Percentiles rank a stretch among this genome's conserved stretches.
These are phyloP conservation scores for Papilio elwesi DNA, from an alignment of 2,888 invertebrate species.

Conservation along the genomic window DNA sequence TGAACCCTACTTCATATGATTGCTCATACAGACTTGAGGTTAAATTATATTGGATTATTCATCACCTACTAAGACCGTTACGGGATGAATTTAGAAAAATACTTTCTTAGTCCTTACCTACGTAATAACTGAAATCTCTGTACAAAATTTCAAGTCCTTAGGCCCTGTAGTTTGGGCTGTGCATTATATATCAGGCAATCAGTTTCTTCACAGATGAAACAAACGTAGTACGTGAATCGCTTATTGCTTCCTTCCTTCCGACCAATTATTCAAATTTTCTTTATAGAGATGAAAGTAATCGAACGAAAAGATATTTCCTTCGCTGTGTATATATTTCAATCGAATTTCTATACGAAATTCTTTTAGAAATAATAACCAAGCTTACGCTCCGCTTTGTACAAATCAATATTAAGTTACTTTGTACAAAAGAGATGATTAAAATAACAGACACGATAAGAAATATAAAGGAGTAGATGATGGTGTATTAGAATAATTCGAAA, in stretches of 20 bases:
- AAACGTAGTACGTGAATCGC: conserved; percentile 18
- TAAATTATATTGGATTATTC: too few relatives aligned
- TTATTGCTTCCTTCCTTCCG: conserved; percentile 36
- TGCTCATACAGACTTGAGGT: too few relatives aligned
- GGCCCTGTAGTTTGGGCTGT: too few relatives aligned
- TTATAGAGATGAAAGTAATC: conserved; percentile 32
- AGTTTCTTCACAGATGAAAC: neutral
- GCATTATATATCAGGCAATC: too few relatives aligned
- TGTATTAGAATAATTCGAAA: too few relatives aligned
- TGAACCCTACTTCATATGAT: too few relatives aligned
- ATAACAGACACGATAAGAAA: neutral
- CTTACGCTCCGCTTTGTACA: conserved; percentile 7
- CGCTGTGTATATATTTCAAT: conserved; percentile 18
- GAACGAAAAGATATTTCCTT: conserved; percentile 29
- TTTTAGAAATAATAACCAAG: conserved; percentile 20
- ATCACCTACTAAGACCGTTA: too few relatives aligned
- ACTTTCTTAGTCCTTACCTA: too few relatives aligned
- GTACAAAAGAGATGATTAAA: neutral
- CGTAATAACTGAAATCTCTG: too few relatives aligned
- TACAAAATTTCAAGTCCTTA: too few relatives aligned
- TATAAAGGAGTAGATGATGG: neutral
- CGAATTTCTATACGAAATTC: conserved; percentile 17
- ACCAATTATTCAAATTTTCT: conserved; percentile 47
- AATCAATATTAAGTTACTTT: conserved; percentile 3
- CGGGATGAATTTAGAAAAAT: too few relatives aligned